A percentile compares a stretch with the other conserved stretches of the same genome.
phyloP scores from a whole-genome alignment of 2,113 vertebrate genomes.

The Serilophus lunatus region DNA sequence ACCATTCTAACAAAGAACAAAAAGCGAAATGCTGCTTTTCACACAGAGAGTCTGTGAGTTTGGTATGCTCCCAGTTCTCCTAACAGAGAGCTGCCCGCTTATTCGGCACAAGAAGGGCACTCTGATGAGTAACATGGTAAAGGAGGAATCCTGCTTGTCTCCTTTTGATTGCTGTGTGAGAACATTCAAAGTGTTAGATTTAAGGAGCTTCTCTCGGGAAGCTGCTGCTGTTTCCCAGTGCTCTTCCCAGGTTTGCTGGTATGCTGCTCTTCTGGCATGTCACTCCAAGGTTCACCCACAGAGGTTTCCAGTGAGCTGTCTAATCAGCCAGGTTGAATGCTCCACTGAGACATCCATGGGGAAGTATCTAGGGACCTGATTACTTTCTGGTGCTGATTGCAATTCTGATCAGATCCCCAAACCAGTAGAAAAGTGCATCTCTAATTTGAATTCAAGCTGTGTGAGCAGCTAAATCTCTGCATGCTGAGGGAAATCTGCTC shows the following conservation, averaged over 20 bases:
- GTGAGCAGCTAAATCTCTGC: background rate
- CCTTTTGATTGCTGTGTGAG: background rate
- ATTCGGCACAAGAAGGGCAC: background rate
- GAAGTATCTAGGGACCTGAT: background rate
- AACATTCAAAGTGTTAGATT: background rate
- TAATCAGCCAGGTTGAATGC: background rate
- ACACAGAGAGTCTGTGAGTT: background rate
- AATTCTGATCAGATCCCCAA: background rate
- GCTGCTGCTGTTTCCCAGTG: background rate
- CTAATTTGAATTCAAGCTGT: conserved; percentile 37
- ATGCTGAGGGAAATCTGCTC: conserved; percentile 40
- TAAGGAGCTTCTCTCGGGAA: background rate
- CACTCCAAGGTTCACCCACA: background rate
- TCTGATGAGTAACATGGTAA: background rate
- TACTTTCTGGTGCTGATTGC: background rate
- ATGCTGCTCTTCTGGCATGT: background rate
- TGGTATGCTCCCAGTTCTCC: background rate
- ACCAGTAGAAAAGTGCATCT: background rate
- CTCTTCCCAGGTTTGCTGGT: background rate
- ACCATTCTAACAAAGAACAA: background rate
- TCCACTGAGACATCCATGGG: background rate
- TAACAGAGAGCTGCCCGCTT: background rate
- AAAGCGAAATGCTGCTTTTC: background rate
- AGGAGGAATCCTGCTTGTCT: background rate
- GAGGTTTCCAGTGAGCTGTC: background rate